A percentile compares a stretch with the other conserved stretches of the same genome.
phyloP scores from a whole-genome alignment of 2,113 vertebrate genomes.

The Sterrhoptilus dennistouni region DNA sequence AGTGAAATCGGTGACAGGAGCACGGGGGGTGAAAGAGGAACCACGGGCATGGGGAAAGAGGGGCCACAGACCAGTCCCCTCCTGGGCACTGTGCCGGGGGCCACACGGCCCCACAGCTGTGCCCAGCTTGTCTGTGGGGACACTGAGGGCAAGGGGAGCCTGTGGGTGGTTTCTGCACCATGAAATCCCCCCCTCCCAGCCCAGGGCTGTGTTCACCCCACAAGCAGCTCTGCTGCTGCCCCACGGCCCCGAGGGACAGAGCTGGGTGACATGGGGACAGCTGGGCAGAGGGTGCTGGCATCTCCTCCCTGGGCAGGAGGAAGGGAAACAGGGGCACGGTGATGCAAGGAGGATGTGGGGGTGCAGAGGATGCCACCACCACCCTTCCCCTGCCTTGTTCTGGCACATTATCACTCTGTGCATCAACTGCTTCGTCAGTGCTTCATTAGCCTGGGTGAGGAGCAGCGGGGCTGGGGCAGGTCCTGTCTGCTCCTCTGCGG shows the following conservation, averaged over 20 bases:
- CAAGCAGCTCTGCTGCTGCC: neutral
- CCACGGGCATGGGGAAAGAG: accelerated
- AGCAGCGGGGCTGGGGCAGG: neutral
- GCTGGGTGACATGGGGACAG: accelerated
- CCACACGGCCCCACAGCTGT: accelerated
- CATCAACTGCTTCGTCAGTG: accelerated
- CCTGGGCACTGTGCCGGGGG: accelerated
- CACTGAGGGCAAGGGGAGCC: accelerated
- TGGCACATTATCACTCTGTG: neutral
- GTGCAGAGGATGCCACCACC: neutral
- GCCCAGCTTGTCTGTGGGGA: neutral
- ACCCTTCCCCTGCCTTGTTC: neutral
- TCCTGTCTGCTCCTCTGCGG: accelerated
- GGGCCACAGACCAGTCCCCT: accelerated
- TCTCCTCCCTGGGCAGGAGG: neutral
- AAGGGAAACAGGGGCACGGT: neutral
- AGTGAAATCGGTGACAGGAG: neutral
- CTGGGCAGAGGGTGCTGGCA: neutral
- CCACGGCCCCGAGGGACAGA: accelerated
- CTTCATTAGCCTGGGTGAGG: accelerated
- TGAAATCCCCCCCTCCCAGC: neutral
- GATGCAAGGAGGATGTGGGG: neutral
- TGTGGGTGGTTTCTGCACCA: accelerated
- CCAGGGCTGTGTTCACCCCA: neutral
- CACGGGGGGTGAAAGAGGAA: neutral